Evolutionary conservation across 2,888 invertebrate species (phyloP), one percentile per base, ranked within the genome.

Genomic region (Hemicrepidius hirtus): DNA sequence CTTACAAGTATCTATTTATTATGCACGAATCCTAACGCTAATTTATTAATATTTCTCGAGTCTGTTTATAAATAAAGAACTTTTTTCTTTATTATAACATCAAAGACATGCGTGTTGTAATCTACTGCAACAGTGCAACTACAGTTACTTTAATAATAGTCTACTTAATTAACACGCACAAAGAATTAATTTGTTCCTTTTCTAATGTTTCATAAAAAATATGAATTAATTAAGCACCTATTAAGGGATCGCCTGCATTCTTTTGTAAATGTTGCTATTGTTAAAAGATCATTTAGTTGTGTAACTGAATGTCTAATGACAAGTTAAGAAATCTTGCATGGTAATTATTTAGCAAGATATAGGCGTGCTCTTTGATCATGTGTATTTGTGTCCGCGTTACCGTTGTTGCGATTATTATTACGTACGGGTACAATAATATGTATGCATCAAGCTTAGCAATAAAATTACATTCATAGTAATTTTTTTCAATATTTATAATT

Each of bases 291-390:
- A 32, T 28, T 53, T 21, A 10, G 55, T 55, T 55, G 55, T 18
- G 55, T 35, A 55, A 55, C 3, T 32, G 55, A 28, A 55, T 55
- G 55, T 35, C 32, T 55, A 55, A 55, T 55, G 32, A 55, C 55
- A 28, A 55, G 55, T 55, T 55, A 55, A 32, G 55, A 55, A 55
- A 55, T 28, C 32, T 28, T n/a, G 16, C 1, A 55, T 55, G 49
- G 21, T 49, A 55, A 55, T 55, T 32, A n/a, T 13, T 13, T 10
- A 13, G 13, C 24, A 16, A 28, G 55, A 55, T 18, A 35, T 28
- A 12, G 55, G 55, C 55, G 55, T 55, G 55, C 20, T 13, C 13
- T 13, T 21, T 7, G 32, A 55, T 13, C 32, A 55, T 55, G 55
- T 35, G 16, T 32, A 55, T 16, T 35, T 55, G 13, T 13, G 10